Evolutionary conservation across 2,113 vertebrate species (phyloP), one percentile per base, ranked within the genome.

Genomic region (Otis tarda): DNA sequence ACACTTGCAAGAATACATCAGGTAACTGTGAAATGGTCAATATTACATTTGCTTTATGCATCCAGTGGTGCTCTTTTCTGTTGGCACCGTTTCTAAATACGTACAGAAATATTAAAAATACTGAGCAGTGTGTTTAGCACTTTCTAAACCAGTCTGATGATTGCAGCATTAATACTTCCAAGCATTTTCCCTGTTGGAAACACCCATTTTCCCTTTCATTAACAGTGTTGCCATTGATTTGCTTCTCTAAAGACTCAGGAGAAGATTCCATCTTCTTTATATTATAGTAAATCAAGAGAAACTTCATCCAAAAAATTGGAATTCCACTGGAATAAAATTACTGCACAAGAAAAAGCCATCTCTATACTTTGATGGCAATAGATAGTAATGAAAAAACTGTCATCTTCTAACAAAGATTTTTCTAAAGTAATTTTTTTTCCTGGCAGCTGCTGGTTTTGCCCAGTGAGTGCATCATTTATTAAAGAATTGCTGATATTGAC

Each of bases 371-470:
- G 83, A 82, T 94, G 80, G 90, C 94, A 92, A 76, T 93, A 95
- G 90, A 93, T 94, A 92, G 92, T 91, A 92, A 92, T 96, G 95
- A 91, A 95, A 95, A 94, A 94, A 89, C 88, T 93, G 94, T 94
- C 94, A 91, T 89, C 53, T 93, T 95, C 94, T 96, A 95, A 94
- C 94, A 97, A 96, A 97, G 94, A 84, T 97, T 94, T 96, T 95
- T 96, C 95, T 93, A 43, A 90, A 97, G 67, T 94, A 71, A 88
- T 35, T 97, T 95, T 91, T 95, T 94, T 94, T 94, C 65, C 82
- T 92, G 91, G 89, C 83, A 94, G 80, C 83, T 3, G 6, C 83
- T 84, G 89, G 53, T 93, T 94, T 95, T 95, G 37, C 84, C 57
- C 83, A 37, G 41, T 67, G 23, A 1, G 4, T 87, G 89, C 59